These are phyloP conservation scores for Oreonectes daqikongensis DNA, from an alignment of 2,797 vertebrate species.

Conservation along the genomic window DNA sequence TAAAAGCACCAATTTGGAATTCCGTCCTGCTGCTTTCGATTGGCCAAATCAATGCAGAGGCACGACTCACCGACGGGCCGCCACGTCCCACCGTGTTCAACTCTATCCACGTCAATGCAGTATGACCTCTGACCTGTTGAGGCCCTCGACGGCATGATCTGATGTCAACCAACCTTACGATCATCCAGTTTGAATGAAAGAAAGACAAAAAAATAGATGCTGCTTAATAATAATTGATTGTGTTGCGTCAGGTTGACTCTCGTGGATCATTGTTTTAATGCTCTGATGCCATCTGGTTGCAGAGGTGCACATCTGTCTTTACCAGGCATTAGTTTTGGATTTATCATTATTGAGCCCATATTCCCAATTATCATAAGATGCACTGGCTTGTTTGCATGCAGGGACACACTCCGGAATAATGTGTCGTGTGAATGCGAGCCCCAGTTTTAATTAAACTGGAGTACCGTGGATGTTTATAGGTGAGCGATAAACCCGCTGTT, in stretches of 20 bases:
- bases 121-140: slow-evolving; percentile 1
- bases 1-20: slow-evolving; percentile 20
- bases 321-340: slow-evolving; percentile 47
- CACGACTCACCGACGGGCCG: neutral
- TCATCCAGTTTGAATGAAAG: neutral
- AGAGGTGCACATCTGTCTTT: slow-evolving; percentile 44
- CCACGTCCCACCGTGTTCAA: neutral
- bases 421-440: slow-evolving; percentile 47
- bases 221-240: neutral
- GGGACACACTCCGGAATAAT: slow-evolving; percentile 60
- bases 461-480: slow-evolving; percentile 57
- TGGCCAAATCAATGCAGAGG: slow-evolving; percentile 8
- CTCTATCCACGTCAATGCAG: neutral
- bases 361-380: slow-evolving; percentile 60
- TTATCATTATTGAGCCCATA: slow-evolving; percentile 57
- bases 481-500: slow-evolving; percentile 57
- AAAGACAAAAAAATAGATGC: slow-evolving; percentile 12
- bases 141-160: neutral
- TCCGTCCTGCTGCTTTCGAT: slow-evolving; percentile 3
- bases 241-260: neutral
- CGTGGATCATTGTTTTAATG: slow-evolving; percentile 30
- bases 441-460: slow-evolving; percentile 60
- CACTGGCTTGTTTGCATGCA: slow-evolving; percentile 61
- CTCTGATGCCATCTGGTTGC: slow-evolving; percentile 28
- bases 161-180: neutral